Percentiles rank a stretch among this genome's conserved stretches.
phyloP scores from a whole-genome alignment of 1,140 invertebrate species.

The Drosophila littoralis region DNA sequence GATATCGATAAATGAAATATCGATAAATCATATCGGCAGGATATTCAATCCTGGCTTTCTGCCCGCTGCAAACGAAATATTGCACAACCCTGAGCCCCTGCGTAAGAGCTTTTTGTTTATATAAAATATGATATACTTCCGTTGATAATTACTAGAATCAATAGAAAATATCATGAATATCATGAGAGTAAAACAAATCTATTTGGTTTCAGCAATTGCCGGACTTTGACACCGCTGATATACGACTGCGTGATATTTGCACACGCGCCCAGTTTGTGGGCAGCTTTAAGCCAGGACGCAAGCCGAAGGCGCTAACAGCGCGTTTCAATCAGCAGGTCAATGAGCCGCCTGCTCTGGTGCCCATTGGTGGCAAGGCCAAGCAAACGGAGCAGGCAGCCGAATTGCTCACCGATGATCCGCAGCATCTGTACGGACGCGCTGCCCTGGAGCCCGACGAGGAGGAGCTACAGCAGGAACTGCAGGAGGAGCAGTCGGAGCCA shows the following conservation, averaged over 20 bases:
- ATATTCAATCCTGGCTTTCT: too few relatives aligned
- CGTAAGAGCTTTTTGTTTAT: background rate
- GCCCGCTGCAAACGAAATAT: too few relatives aligned
- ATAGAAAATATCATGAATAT: background rate
- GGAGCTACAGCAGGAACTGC: constrained; percentile 34
- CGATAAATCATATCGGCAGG: too few relatives aligned
- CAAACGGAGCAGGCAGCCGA: constrained; percentile 31
- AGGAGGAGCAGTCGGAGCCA: constrained; percentile 28
- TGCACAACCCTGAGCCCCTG: too few relatives aligned
- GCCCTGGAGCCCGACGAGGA: constrained; percentile 35
- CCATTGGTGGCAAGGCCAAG: constrained; percentile 50
- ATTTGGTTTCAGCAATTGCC: constrained; percentile 73
- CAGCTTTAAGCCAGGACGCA: constrained; percentile 74
- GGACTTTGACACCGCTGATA: constrained; percentile 82
- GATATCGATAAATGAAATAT: too few relatives aligned
- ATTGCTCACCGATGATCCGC: constrained; percentile 66
- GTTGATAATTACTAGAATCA: background rate
- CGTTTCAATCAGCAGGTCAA: constrained; percentile 49
- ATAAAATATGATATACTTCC: background rate
- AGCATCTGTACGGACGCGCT: constrained; percentile 60
- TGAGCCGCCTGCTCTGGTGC: constrained; percentile 75
- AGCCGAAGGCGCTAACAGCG: constrained; percentile 65
- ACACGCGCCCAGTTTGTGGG: constrained; percentile 76
- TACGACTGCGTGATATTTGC: constrained; percentile 75
- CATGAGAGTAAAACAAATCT: background rate